A percentile compares a stretch with the other conserved stretches of the same genome.
Evolutionary conservation across 1,140 invertebrate genomes (phyloP).

Genomic region (Drosophila kanapiae): DNA sequence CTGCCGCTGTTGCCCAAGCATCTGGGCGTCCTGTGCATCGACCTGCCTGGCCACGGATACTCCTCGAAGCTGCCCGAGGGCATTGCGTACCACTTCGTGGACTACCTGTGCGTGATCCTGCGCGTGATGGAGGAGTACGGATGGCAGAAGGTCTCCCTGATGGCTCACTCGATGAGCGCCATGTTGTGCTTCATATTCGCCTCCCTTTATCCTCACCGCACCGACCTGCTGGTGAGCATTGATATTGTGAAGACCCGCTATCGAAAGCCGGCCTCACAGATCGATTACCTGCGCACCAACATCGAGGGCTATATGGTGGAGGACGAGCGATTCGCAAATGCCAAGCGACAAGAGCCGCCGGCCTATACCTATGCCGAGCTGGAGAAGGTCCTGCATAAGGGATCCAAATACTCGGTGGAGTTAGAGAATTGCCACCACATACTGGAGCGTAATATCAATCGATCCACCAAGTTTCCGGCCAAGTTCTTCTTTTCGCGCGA

Average conservation of each 20-base stretch:
- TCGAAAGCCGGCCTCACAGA: conserved; percentile 55
- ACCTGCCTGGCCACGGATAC: conserved; percentile 90
- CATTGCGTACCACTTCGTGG: conserved; percentile 87
- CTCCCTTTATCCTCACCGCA: conserved; percentile 87
- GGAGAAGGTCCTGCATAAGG: conserved; percentile 86
- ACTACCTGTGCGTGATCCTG: conserved; percentile 87
- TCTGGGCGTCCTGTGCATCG: conserved; percentile 88
- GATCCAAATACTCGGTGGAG: conserved; percentile 86
- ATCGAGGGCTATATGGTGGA: conserved; percentile 79
- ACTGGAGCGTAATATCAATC: conserved; percentile 86
- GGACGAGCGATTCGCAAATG: conserved; percentile 73
- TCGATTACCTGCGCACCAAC: conserved; percentile 72
- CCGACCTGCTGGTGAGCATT: conserved; percentile 88
- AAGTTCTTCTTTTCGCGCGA: conserved; percentile 88
- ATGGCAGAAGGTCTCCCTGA: conserved; percentile 89
- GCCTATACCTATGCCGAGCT: conserved; percentile 88
- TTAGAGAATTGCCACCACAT: conserved; percentile 87
- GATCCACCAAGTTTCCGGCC: conserved; percentile 86
- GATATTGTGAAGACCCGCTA: conserved; percentile 88
- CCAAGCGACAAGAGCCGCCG: conserved; percentile 86
- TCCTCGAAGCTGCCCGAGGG: conserved; percentile 89
- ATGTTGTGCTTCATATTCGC: conserved; percentile 87
- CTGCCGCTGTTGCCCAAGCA: conserved; percentile 88
- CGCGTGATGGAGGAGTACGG: conserved; percentile 88
- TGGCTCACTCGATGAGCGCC: conserved; percentile 90